Evolutionary conservation across 2,888 invertebrate species (phyloP).

Genomic region (Lydus trimaculatus): DNA sequence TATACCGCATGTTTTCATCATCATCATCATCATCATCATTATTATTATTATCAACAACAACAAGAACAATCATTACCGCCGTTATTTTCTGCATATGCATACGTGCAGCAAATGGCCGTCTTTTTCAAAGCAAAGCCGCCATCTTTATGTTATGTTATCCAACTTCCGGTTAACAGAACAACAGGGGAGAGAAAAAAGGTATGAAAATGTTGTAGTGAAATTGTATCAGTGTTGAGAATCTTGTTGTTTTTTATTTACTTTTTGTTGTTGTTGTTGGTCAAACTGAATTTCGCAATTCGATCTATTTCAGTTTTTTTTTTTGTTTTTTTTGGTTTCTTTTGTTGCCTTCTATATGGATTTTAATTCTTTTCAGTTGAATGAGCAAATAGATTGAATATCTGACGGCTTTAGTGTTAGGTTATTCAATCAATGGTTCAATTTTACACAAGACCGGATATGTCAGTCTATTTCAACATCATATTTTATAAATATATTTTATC

Average conservation of each 20-base stretch:
- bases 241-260: too few relatives aligned
- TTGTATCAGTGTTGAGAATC: too few relatives aligned
- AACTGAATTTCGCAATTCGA: background rate
- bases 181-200: background rate
- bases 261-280: too few relatives aligned
- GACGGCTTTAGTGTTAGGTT: slow-evolving; percentile 45
- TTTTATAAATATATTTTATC: too few relatives aligned
- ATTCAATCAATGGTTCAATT: slow-evolving; percentile 42
- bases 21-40: slow-evolving; percentile 10
- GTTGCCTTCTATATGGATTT: background rate
- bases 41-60: background rate
- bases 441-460: slow-evolving; percentile 48
- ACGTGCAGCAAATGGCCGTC: slow-evolving; percentile 39
- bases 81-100: too few relatives aligned
- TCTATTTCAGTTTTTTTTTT: background rate
- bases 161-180: slow-evolving; percentile 27
- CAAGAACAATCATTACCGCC: background rate
- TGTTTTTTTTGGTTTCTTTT: background rate
- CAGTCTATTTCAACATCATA: slow-evolving; percentile 45
- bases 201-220: too few relatives aligned
- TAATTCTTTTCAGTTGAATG: background rate
- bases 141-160: slow-evolving; percentile 32
- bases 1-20: slow-evolving; percentile 26
- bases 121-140: slow-evolving; percentile 36
- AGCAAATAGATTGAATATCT: slow-evolving; percentile 34